Conservation (phyloP, 2,797 vertebrate genomes). For the Glossophaga mutica region DNA sequence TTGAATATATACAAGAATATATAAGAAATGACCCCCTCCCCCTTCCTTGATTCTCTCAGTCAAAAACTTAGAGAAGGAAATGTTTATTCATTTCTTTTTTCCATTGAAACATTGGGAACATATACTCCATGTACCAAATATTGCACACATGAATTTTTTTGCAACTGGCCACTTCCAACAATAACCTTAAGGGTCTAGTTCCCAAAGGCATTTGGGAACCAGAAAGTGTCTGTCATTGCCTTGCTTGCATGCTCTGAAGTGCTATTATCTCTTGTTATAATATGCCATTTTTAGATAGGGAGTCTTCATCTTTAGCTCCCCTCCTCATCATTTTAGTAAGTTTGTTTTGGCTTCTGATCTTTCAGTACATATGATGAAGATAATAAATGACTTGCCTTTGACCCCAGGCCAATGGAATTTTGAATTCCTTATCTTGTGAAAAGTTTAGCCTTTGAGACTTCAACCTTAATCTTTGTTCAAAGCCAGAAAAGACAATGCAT, state of each 20-base stretch:
- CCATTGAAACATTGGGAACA: background rate
- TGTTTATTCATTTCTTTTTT: background rate
- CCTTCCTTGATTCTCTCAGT: background rate
- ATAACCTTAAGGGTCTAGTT: background rate
- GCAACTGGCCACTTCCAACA: background rate
- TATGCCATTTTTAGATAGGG: background rate
- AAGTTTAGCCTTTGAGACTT: background rate
- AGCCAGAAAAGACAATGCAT: background rate
- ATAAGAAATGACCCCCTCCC: background rate
- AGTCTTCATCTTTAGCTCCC: background rate
- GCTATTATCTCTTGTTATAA: background rate
- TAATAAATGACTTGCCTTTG: background rate
- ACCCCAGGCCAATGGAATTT: background rate
- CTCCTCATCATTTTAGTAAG: background rate
- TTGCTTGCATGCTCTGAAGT: background rate
- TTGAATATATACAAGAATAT: background rate
- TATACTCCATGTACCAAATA: background rate
- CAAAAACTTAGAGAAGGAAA: background rate
- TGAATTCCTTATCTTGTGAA: background rate
- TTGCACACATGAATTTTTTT: background rate
- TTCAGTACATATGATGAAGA: background rate
- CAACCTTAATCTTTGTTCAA: background rate
- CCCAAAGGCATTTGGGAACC: background rate
- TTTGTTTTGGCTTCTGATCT: background rate
- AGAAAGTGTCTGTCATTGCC: too few relatives aligned